A percentile compares a stretch with the other conserved stretches of the same genome.
phyloP scores from a whole-genome alignment of 1,140 invertebrate species.

The Reticulitermes speratus region DNA sequence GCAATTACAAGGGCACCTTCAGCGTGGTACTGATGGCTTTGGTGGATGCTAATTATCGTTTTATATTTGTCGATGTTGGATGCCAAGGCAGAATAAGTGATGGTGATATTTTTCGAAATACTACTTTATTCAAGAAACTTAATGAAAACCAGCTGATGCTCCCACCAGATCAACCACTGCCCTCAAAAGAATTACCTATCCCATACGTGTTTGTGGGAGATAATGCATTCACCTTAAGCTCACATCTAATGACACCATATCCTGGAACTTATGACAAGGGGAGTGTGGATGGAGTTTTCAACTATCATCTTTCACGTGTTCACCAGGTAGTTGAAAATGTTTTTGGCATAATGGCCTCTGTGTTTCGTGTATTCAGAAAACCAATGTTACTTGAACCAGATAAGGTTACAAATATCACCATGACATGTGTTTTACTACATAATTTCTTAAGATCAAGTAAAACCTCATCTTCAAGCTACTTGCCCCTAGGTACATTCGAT shows the following conservation, averaged over 20 bases:
- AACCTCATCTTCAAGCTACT: no score
- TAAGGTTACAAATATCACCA: neutral
- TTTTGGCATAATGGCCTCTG: neutral
- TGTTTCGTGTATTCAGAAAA: neutral
- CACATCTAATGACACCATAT: neutral
- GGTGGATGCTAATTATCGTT: conserved; percentile 41
- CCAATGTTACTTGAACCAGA: neutral
- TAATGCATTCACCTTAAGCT: neutral
- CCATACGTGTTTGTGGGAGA: neutral
- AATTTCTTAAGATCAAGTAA: no score
- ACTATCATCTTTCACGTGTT: no score
- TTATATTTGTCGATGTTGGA: conserved; percentile 41
- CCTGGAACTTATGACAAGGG: neutral
- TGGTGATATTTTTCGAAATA: conserved; percentile 37
- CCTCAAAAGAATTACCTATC: neutral
- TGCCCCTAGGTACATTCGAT: no score
- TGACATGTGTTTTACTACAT: no score
- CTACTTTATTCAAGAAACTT: neutral
- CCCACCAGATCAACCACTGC: neutral
- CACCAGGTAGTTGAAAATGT: no score
- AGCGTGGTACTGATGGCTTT: conserved; percentile 41
- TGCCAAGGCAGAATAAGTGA: conserved; percentile 39
- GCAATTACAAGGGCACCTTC: conserved; percentile 43
- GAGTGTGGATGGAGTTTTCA: no score
- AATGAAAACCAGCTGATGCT: neutral